Evolutionary conservation across 2,797 vertebrate species (phyloP), one percentile per base, ranked within the genome.

Genomic region (Melanogrammus aeglefinus): DNA sequence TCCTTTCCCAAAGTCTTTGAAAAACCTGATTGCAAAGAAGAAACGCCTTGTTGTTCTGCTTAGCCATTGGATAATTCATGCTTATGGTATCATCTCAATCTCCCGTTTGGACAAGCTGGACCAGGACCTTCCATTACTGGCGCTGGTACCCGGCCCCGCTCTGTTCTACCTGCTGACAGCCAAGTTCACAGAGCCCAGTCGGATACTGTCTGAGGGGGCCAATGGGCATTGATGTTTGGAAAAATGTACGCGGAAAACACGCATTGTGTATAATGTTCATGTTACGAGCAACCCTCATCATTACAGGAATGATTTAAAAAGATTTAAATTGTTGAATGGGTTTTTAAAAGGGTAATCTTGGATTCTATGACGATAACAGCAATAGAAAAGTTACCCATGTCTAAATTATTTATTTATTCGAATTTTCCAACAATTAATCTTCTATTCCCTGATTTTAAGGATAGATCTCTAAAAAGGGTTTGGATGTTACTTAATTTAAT

Each of bases 21-120:
- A 96, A 91, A 96, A 96, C 87, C 95, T 99, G 69, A 90, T 97
- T 0, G 95, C 95, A 21, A 96, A 96, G 91, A 99, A 99, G 96
- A 99, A 99, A 89, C 96, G 96, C 31, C 93, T 99, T 13, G 95
- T 99, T 0, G 97, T 99, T 66, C 95, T 99, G 80, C 96, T 99
- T 89, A 99, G 98, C 88, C 98, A 99, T 84, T 99, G 98, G 98
- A 86, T 98, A 47, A 95, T 99, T 73, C 98, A 99, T 2, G 97
- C 97, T 0, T 99, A 99, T 1, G 98, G 98, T 79, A 98, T 99
- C 81, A 94, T 99, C 92, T 99, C 98, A 36, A 98, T 99, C 91
- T 97, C 97, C 79, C 95, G 97, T 79, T 87, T 99, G 90, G 97
- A 97, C 89, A 96, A 95, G 78, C 92, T 99, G 6, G 95, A 96